Conservation (phyloP, 2,113 vertebrate genomes). For the Hippocampus zosterae region DNA sequence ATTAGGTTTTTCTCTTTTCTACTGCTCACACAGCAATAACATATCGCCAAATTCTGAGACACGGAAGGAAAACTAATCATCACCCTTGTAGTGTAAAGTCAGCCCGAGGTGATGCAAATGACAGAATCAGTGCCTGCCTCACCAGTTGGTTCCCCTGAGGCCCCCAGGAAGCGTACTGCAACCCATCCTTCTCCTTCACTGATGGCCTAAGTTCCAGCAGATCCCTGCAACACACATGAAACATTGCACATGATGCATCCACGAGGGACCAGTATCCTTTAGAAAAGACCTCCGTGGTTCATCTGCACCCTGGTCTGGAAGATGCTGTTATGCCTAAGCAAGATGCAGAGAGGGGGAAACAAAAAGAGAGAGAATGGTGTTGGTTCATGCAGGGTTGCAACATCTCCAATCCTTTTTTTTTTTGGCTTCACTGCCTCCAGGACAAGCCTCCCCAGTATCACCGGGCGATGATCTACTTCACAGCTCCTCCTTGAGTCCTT, state of each 20-base stretch:
- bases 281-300: conserved; percentile 40
- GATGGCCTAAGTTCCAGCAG: conserved; percentile 62
- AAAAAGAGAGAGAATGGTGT: conserved; percentile 35
- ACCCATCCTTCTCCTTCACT: conserved; percentile 42
- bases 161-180: conserved; percentile 77
- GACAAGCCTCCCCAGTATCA: conserved; percentile 51
- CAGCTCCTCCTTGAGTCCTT: conserved; percentile 30
- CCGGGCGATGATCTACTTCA: conserved; percentile 33
- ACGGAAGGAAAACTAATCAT: neutral
- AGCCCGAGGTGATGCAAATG: neutral
- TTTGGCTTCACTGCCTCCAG: conserved; percentile 15
- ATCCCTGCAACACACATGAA: conserved; percentile 69
- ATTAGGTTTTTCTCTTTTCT: neutral
- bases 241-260: conserved; percentile 22
- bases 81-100: neutral
- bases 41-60: neutral
- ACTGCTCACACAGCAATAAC: neutral
- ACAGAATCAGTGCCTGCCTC: conserved; percentile 23
- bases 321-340: conserved; percentile 27
- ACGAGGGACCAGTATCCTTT: neutral
- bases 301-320: conserved; percentile 39
- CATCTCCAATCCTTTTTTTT: conserved; percentile 17
- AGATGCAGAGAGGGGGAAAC: conserved; percentile 62
- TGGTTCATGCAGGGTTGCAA: conserved; percentile 65
- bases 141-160: conserved; percentile 78